A percentile compares a stretch with the other conserved stretches of the same genome.
Evolutionary conservation across 2,888 invertebrate genomes (phyloP).

Genomic region (Nemurella pictetii): DNA sequence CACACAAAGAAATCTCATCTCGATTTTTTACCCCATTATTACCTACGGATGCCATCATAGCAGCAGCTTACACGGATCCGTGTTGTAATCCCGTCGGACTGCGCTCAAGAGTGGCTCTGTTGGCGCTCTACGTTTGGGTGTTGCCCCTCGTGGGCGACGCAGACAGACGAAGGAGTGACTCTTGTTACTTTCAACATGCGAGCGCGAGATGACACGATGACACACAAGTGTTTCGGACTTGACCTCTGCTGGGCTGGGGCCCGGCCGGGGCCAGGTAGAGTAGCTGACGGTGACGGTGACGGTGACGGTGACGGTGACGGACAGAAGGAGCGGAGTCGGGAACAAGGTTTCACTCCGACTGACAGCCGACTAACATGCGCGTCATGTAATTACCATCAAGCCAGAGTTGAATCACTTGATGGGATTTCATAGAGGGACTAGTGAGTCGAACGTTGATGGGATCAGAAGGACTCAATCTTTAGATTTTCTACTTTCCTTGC

Average conservation of each 20-base stretch:
- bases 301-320: not conserved
- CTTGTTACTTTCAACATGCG: not conserved
- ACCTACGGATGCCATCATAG: no score
- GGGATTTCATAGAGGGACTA: not conserved
- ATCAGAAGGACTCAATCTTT: not conserved
- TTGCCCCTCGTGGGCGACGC: not conserved
- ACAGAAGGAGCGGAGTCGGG: not conserved
- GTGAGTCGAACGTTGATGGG: not conserved
- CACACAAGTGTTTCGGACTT: not conserved
- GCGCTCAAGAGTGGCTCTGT: not conserved
- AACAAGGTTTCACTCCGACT: no score
- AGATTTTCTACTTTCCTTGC: not conserved
- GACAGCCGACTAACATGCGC: not conserved
- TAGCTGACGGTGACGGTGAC: not conserved
- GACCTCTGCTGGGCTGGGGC: not conserved
- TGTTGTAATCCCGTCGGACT: not conserved
- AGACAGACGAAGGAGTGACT: slow-evolving; percentile 10
- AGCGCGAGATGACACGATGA: not conserved
- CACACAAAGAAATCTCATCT: not conserved
- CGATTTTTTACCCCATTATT: not conserved
- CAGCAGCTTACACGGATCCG: not conserved
- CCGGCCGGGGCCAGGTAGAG: not conserved
- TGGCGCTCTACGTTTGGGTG: not conserved
- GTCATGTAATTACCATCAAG: not conserved
- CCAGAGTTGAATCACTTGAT: not conserved